Base-by-base conservation (phyloP, 2,797 vertebrate species). In the Furcifer pardalis region DNA sequence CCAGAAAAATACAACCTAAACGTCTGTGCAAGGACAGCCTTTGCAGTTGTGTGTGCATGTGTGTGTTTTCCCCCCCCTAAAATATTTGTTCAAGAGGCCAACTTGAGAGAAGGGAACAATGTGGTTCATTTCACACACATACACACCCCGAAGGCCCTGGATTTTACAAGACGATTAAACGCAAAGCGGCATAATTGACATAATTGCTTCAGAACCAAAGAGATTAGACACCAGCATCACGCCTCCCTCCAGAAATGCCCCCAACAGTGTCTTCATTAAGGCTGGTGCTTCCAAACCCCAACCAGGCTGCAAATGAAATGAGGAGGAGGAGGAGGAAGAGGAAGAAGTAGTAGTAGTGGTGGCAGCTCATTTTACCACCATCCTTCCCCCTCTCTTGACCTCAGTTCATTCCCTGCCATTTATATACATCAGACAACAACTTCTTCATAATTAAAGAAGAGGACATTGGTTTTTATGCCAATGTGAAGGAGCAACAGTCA, bases 171-270 rank as follows among this genome's bases (percentile, higher is more conserved):
- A 88, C 89, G 89, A 89, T 90, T 91, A 90, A 90, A 94, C 92
- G 91, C 93, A 93, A 91, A 40, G n/a, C 32, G 91, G 74, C 90
- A 86, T 93, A 93, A 93, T 92, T 93, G 91, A 72, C 79, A 66
- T 92, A 91, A 92, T 92, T 91, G 89, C 88, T 90, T 92, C 89
- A 84, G 91, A 94, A 90, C 91, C 88, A 88, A 78, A 59, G 56
- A 88, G 89, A 88, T 90, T 91, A 94, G 93, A 92, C 92, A 91
- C 83, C 90, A 30, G 46, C 46, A 82, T 86, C 83, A 86, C 77
- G 0, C 0, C 90, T 92, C 90, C 89, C 86, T 91, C 87, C 79
- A 87, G 87, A 85, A 89, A 91, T 89, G 81, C 89, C 86, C 82
- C 80, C 76, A 40, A 92, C 89, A n/a, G n/a, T n/a, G n/a, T 87